phyloP scores from a whole-genome alignment of 37 sponge, comb jelly and placozoan species.

The Trichoplax adhaerens region DNA sequence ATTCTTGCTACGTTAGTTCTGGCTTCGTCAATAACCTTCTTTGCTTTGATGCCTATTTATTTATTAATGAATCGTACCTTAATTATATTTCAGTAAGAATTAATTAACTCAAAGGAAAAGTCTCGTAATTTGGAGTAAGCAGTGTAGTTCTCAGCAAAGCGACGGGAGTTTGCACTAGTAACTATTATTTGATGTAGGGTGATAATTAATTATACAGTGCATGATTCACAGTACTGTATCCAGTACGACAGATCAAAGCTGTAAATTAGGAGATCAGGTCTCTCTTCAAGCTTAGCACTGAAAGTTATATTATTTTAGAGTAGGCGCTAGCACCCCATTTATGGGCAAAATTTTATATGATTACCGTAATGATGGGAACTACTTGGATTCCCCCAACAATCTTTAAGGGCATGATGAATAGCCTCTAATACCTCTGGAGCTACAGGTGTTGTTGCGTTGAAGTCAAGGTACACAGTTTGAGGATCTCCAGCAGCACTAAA shows the following conservation, averaged over 20 bases:
- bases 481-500: not conserved
- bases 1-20: constrained; percentile 30
- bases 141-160: too few relatives aligned
- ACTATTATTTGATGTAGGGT: too few relatives aligned
- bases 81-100: not conserved
- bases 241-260: too few relatives aligned
- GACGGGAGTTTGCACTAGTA: too few relatives aligned
- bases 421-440: constrained; percentile 45
- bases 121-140: too few relatives aligned
- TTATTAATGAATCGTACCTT: not conserved
- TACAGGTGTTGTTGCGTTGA: constrained; percentile 75
- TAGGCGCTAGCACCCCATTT: too few relatives aligned
- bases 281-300: too few relatives aligned
- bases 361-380: constrained; percentile 37
- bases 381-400: constrained; percentile 77
- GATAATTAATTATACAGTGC: too few relatives aligned
- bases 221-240: too few relatives aligned
- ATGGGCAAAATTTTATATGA: not conserved
- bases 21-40: constrained; percentile 20
- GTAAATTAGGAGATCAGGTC: too few relatives aligned
- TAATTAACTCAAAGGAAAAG: not conserved
- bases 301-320: too few relatives aligned
- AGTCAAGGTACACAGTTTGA: constrained; percentile 72
- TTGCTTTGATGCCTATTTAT: constrained; percentile 29
- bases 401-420: constrained; percentile 26